phyloP scores from a whole-genome alignment of 2,797 vertebrate species.

The Esox masquinongy region DNA sequence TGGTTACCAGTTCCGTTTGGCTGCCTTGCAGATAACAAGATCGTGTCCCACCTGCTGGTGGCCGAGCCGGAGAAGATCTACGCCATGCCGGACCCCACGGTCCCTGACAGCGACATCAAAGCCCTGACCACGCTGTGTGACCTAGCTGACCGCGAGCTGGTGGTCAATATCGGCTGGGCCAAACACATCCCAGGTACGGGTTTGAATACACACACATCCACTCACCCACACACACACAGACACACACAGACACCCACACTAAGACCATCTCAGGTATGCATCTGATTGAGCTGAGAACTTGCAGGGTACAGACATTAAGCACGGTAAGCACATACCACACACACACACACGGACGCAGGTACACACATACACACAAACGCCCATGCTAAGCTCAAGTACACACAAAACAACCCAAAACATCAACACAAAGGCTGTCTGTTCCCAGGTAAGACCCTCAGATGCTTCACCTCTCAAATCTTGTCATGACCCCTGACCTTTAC shows the following conservation, averaged over 20 bases:
- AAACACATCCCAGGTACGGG: slow-evolving; percentile 97
- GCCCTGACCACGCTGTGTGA: slow-evolving; percentile 97
- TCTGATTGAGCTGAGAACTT: not conserved
- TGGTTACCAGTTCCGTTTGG: slow-evolving; percentile 86
- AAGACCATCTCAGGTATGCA: not conserved
- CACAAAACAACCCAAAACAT: not conserved
- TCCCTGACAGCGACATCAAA: slow-evolving; percentile 98
- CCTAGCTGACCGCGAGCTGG: slow-evolving; percentile 94
- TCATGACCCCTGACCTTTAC: not conserved
- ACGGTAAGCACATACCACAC: too few relatives aligned
- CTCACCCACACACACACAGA: slow-evolving; percentile 30
- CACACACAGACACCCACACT: slow-evolving; percentile 26
- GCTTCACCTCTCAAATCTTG: slow-evolving; percentile 34
- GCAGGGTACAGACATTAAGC: not conserved
- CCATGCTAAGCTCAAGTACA: not conserved
- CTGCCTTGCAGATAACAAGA: slow-evolving; percentile 99
- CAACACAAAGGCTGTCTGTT: not conserved
- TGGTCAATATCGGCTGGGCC: slow-evolving; percentile 99
- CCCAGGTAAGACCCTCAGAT: slow-evolving; percentile 22
- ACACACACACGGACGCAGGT: slow-evolving; percentile 26
- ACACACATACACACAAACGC: not conserved
- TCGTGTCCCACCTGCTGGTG: slow-evolving; percentile 98
- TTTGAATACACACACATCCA: slow-evolving; percentile 17
- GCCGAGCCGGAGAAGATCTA: slow-evolving; percentile 99
- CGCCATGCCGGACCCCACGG: slow-evolving; percentile 97